Base-by-base conservation (phyloP, 1,140 invertebrate genomes). In the Popillia japonica region DNA sequence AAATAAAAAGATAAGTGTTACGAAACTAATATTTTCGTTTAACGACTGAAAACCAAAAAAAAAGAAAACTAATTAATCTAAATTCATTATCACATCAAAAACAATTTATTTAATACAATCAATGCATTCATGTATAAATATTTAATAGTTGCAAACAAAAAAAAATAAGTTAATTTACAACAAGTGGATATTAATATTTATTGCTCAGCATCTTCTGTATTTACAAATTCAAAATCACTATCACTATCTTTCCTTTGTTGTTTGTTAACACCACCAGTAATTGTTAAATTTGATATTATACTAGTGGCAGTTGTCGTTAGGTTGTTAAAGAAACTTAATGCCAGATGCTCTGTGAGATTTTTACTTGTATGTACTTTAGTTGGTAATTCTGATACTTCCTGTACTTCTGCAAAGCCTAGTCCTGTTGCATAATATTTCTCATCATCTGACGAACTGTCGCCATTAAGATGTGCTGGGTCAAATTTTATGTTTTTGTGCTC, bases 161-260 rank as follows among this genome's bases (percentile, higher is more conserved):
- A n/a, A n/a, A n/a, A 34, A 34, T 34, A 34, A 34, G 4, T 34
- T 34, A 34, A 34, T 34, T 34, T 34, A 34, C 27, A 34, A 34
- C 4, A 34, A 34, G 27, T 4, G 4, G 4, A 4, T 34, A 34
- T 34, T 34, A 55, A 55, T 55, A 3, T 55, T 55, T 68, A 68
- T 68, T 68, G 22, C 22, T 81, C 41, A 40, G 77, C 75, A 34
- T 84, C 83, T 22, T 83, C 81, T 6, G 78, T 59, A 79, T 83
- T 76, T 40, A 85, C 79, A 61, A 85, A 79, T 80, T 85, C 84
- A 80, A 84, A 85, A 77, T 85, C 84, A 78, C 83, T 84, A 80
- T 82, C 80, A 78, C 81, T 83, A 17, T 82, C 81, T 44, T 78
- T 79, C 34, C 78, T 75, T 78, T 79, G 64, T 61, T 59, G 75